phyloP scores from a whole-genome alignment of 2,888 invertebrate species.

The Hanleya hanleyi region DNA sequence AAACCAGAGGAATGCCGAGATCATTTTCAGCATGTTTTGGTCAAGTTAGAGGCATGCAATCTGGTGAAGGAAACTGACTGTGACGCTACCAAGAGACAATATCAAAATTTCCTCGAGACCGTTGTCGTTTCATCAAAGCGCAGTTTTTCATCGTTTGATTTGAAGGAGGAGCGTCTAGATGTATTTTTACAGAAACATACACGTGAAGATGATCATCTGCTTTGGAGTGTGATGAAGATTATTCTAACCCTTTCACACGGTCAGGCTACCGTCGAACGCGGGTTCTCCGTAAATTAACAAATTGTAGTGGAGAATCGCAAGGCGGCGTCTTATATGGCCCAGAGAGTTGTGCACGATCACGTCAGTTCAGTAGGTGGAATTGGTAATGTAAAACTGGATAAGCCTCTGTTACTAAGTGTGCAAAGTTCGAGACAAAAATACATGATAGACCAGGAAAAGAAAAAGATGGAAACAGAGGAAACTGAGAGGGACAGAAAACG shows the following conservation, averaged over 20 bases:
- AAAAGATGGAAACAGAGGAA: neutral
- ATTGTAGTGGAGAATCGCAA: neutral
- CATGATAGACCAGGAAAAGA: neutral
- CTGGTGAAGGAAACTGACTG: neutral
- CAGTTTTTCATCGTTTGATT: too few species aligned
- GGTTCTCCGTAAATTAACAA: neutral
- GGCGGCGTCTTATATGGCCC: neutral
- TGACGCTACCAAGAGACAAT: neutral
- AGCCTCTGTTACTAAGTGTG: neutral
- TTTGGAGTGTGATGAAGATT: neutral
- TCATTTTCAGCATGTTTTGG: neutral
- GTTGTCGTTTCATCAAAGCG: too few species aligned
- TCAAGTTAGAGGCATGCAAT: neutral
- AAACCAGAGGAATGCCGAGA: neutral
- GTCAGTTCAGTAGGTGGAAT: neutral
- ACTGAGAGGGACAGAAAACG: neutral
- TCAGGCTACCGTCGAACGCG: neutral
- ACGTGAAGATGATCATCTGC: neutral
- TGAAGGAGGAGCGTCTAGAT: neutral
- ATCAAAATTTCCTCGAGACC: neutral
- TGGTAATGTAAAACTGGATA: neutral
- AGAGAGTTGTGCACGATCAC: neutral
- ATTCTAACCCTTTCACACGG: neutral
- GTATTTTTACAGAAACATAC: neutral
- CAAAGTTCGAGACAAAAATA: neutral